phyloP scores from a whole-genome alignment of 2,113 vertebrate genomes.

The Grantiella picta region DNA sequence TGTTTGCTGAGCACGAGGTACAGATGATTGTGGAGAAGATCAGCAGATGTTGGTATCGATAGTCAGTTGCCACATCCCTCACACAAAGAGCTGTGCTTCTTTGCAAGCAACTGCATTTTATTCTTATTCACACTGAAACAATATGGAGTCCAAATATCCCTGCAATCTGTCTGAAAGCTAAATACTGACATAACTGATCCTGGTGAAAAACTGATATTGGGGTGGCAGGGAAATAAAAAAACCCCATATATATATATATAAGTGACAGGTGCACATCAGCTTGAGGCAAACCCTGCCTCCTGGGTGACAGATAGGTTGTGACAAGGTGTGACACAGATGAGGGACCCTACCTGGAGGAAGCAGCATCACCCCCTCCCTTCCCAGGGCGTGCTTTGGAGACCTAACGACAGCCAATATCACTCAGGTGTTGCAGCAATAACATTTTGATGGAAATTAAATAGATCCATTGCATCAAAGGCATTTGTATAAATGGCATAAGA shows the following conservation, averaged over 20 bases:
- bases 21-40: slow-evolving; percentile 42
- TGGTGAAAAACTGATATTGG: background rate
- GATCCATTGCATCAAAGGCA: slow-evolving; percentile 48
- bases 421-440: slow-evolving; percentile 51
- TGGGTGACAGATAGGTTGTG: slow-evolving; percentile 33
- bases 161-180: slow-evolving; percentile 7
- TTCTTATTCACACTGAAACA: background rate
- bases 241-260: no score
- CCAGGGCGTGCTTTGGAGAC: background rate
- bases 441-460: slow-evolving; percentile 66
- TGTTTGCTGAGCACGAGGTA: slow-evolving; percentile 28
- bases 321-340: background rate
- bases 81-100: slow-evolving; percentile 22
- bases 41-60: slow-evolving; percentile 54
- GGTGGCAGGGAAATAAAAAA: background rate
- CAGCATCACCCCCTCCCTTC: background rate
- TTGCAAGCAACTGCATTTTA: slow-evolving; percentile 41
- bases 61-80: background rate
- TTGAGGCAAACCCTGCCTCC: slow-evolving; percentile 40
- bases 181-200: background rate
- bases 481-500: slow-evolving; percentile 67
- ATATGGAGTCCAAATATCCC: background rate
- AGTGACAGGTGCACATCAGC: slow-evolving; percentile 40
- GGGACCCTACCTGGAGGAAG: slow-evolving; percentile 14
- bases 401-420: background rate